Percentiles rank a stretch among this genome's conserved stretches.
phyloP scores from a whole-genome alignment of 2,797 vertebrate genomes.

The Sus cebifrons region DNA sequence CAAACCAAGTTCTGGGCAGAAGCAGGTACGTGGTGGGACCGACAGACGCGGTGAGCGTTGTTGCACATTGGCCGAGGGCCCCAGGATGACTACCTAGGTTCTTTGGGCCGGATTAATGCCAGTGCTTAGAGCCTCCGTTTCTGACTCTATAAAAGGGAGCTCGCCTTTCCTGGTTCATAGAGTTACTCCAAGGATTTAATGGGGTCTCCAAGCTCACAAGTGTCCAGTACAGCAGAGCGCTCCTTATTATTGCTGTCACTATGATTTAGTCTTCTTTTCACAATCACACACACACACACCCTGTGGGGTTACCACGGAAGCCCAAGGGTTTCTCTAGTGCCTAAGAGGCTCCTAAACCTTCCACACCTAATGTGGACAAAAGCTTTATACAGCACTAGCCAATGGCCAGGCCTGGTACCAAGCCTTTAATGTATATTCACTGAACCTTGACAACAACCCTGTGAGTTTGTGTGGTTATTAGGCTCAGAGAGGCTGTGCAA shows the following conservation, averaged over 20 bases:
- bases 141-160: neutral
- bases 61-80: accelerated
- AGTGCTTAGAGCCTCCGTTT: neutral
- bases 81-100: neutral
- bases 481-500: neutral
- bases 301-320: neutral
- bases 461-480: neutral
- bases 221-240: neutral
- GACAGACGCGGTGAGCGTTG: accelerated
- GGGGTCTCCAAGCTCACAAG: neutral
- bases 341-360: neutral
- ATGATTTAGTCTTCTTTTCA: neutral
- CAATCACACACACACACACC: too few relatives aligned
- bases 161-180: neutral
- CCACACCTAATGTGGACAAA: neutral
- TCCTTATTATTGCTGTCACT: neutral
- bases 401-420: neutral
- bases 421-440: neutral
- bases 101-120: neutral
- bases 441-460: neutral
- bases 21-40: neutral
- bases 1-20: neutral
- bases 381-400: neutral
- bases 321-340: neutral
- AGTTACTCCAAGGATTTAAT: neutral